Percentiles rank a stretch among this genome's conserved stretches.
phyloP scores from a whole-genome alignment of 2,888 invertebrate genomes.

The Dastarcus helophoroides region DNA sequence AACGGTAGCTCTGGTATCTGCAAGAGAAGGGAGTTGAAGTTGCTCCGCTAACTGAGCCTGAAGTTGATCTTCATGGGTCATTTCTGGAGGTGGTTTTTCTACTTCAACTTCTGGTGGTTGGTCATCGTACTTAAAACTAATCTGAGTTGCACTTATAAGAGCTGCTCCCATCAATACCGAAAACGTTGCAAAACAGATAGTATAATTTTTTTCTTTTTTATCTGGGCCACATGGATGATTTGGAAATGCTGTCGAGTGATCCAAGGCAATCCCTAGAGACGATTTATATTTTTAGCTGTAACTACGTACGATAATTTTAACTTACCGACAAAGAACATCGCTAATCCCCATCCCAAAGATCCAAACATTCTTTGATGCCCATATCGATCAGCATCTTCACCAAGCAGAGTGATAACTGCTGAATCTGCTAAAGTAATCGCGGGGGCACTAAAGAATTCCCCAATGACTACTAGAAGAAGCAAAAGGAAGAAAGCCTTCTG shows the following conservation, averaged over 20 bases:
- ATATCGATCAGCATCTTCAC: conserved; percentile 80
- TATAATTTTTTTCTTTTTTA: conserved; percentile 92
- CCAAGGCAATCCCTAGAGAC: conserved; percentile 90
- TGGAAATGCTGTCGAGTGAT: conserved; percentile 93
- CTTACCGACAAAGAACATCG: conserved; percentile 98
- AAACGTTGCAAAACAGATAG: conserved; percentile 96
- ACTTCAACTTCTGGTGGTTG: conserved; percentile 17
- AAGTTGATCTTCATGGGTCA: conserved; percentile 62
- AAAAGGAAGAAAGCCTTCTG: conserved; percentile 93
- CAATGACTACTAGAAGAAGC: conserved; percentile 82
- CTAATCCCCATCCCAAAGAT: conserved; percentile 93
- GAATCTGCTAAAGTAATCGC: conserved; percentile 91
- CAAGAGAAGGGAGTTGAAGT: conserved; percentile 65
- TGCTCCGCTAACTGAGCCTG: conserved; percentile 78
- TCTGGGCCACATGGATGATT: conserved; percentile 86
- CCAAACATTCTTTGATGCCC: conserved; percentile 94
- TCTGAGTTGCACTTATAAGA: conserved; percentile 81
- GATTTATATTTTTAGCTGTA: no score
- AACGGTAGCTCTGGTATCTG: conserved; percentile 50
- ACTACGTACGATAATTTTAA: no score
- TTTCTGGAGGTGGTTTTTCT: conserved; percentile 34
- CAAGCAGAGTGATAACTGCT: conserved; percentile 78
- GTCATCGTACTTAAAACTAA: conserved; percentile 57
- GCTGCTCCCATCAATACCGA: conserved; percentile 94
- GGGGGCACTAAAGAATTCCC: conserved; percentile 96